Percentiles rank a stretch among this genome's conserved stretches.
Conservation (phyloP, 2,797 vertebrate genomes). For the Eurystomus glaucurus region DNA sequence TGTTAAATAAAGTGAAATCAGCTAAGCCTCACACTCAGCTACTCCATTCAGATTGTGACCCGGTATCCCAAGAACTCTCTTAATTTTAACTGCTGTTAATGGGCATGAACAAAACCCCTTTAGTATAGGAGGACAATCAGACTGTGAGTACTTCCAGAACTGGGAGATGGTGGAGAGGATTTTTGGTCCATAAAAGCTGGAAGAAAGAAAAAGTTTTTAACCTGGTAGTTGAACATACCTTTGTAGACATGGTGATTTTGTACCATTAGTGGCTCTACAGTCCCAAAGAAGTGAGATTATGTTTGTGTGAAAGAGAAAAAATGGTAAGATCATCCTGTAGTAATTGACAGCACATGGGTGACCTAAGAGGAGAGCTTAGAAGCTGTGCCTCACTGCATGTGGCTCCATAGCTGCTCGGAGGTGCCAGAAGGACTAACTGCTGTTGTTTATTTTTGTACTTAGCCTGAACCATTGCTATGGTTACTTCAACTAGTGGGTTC, state of each 20-base stretch:
- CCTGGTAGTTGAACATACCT: not conserved
- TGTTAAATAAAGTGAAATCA: not conserved
- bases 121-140: not conserved
- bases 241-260: not conserved
- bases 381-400: rapidly evolving
- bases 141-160: not conserved
- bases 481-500: not conserved
- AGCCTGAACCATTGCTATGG: not conserved
- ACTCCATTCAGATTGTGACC: not conserved
- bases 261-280: not conserved
- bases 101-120: not conserved
- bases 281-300: not conserved
- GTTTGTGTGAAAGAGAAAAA: not conserved
- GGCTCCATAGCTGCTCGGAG: rapidly evolving
- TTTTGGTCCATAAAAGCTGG: not conserved
- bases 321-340: not conserved
- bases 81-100: not conserved
- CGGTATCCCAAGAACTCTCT: not conserved
- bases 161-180: not conserved
- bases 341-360: rapidly evolving
- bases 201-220: not conserved
- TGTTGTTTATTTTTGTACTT: not conserved
- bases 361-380: not conserved
- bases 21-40: not conserved
- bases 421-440: not conserved